Evolutionary conservation across 1,140 invertebrate genomes (phyloP).

Genomic region (Lethrus apterus): DNA sequence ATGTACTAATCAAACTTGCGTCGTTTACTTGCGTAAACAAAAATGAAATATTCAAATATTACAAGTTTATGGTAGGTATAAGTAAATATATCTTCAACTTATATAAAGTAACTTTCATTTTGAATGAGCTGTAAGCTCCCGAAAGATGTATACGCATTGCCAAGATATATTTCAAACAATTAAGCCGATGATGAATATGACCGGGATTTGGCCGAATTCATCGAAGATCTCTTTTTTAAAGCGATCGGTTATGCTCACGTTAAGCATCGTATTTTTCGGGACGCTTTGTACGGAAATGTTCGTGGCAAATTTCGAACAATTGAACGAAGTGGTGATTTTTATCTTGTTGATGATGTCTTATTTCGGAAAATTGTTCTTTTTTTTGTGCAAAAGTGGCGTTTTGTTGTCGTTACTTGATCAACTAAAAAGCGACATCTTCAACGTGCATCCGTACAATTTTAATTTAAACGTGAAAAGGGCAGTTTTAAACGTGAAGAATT

Average conservation of each 20-base stretch:
- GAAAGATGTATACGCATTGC: neutral
- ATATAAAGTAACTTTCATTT: too few relatives aligned
- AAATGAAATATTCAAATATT: too few relatives aligned
- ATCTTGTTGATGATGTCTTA: neutral
- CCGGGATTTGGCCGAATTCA: neutral
- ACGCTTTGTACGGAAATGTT: neutral
- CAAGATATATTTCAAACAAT: neutral
- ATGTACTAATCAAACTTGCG: too few relatives aligned
- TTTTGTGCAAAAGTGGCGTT: neutral
- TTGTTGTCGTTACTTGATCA: constrained; percentile 1
- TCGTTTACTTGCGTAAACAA: too few relatives aligned
- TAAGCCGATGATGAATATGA: neutral
- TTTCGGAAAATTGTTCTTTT: neutral
- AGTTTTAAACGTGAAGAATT: neutral
- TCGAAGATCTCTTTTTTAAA: too few relatives aligned
- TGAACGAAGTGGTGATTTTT: neutral
- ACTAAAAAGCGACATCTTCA: neutral
- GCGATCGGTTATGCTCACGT: too few relatives aligned
- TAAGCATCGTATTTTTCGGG: neutral
- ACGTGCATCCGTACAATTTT: neutral
- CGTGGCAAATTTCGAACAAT: neutral
- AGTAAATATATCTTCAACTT: too few relatives aligned
- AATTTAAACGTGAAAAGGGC: neutral
- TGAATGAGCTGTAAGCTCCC: neutral
- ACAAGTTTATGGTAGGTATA: too few relatives aligned